Percentiles rank a stretch among this genome's conserved stretches.
Evolutionary conservation across 2,888 invertebrate species (phyloP).

Genomic region (Patella ulyssiponensis): DNA sequence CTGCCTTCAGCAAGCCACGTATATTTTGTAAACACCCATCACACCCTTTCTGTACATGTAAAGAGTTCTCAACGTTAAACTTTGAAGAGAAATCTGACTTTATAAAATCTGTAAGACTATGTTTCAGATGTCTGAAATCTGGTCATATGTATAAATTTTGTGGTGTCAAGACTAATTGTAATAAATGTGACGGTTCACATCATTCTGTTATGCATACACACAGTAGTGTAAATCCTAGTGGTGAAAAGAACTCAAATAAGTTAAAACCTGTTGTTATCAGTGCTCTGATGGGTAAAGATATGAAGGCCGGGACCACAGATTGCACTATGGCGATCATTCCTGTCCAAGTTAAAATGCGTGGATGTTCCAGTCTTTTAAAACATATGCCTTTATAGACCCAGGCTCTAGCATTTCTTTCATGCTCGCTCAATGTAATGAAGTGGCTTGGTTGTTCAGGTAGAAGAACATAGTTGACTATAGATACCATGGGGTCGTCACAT

Average conservation of each 20-base stretch:
- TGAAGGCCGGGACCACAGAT: not conserved
- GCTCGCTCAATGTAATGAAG: conserved; percentile 9
- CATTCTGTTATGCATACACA: not conserved
- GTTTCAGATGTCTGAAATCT: conserved; percentile 7
- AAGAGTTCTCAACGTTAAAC: not conserved
- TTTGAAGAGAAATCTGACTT: too few species aligned
- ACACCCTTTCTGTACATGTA: not conserved
- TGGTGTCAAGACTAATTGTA: not conserved
- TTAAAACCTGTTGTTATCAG: too few species aligned
- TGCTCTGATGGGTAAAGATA: too few species aligned
- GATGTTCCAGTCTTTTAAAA: not conserved
- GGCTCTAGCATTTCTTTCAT: conserved; percentile 24
- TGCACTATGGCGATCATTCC: conserved; percentile 28
- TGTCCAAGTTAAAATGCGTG: conserved; percentile 14
- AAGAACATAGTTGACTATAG: conserved; percentile 14
- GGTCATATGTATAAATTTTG: conserved; percentile 12
- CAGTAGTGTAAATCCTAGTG: not conserved
- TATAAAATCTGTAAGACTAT: not conserved
- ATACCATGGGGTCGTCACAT: conserved; percentile 19
- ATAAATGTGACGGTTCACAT: conserved; percentile 3
- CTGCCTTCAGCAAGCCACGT: not conserved
- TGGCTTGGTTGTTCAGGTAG: conserved; percentile 2
- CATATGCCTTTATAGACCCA: conserved; percentile 27
- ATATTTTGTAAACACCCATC: not conserved
- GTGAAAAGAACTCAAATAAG: not conserved